A percentile compares a stretch with the other conserved stretches of the same genome.
These are phyloP conservation scores for Lasioglossum calceatum DNA, from an alignment of 2,888 invertebrate genomes.

Conservation along the genomic window DNA sequence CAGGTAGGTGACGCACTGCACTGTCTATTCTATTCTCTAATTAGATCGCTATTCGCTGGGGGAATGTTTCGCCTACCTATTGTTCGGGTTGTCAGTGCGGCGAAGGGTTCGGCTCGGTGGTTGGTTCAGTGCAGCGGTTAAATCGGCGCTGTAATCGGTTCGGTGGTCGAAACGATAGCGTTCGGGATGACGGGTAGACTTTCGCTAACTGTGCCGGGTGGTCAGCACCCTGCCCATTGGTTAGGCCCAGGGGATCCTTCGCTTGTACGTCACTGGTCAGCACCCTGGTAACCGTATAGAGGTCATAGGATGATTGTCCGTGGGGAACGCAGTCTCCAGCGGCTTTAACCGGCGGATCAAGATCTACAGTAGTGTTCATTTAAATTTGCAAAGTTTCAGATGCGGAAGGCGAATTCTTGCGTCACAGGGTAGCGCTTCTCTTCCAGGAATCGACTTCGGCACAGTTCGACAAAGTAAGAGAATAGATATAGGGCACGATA, in stretches of 20 bases:
- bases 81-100: neutral
- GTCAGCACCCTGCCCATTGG: slow-evolving; percentile 6
- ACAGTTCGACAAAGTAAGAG: too few species aligned
- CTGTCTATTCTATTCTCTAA: slow-evolving; percentile 9
- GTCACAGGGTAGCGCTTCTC: too few species aligned
- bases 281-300: neutral
- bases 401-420: too few species aligned
- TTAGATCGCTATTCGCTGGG: slow-evolving; percentile 6
- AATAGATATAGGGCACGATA: too few species aligned
- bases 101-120: neutral
- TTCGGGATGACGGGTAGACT: neutral
- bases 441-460: too few species aligned
- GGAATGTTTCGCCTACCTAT: slow-evolving; percentile 4
- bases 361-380: neutral
- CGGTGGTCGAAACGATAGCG: slow-evolving; percentile 1
- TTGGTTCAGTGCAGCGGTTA: neutral
- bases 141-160: slow-evolving; percentile 9
- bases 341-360: neutral
- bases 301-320: neutral
- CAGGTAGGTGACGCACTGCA: neutral
- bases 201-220: slow-evolving; percentile 4
- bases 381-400: too few species aligned
- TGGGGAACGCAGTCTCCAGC: neutral
- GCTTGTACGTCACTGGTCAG: neutral
- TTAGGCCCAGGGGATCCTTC: neutral